Evolutionary conservation across 1,140 invertebrate species (phyloP), one percentile per base, ranked within the genome.

Genomic region (Drosophila sturtevanti): DNA sequence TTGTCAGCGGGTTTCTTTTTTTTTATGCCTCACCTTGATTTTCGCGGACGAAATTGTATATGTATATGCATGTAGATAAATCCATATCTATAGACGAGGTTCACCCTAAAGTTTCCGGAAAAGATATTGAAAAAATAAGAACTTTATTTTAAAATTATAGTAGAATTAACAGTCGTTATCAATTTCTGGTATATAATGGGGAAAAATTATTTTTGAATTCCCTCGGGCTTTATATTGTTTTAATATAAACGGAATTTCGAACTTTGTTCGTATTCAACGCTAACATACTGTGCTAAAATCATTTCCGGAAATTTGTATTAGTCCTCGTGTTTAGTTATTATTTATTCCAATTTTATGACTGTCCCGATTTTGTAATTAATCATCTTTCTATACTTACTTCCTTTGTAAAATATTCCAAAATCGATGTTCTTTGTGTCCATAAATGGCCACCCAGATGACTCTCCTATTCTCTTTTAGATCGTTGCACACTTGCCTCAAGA

Each of bases 21-120:
- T 84, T 81, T 82, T 78, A 82, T 76, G 76, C 66, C 68, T 87
- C 72, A 79, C 84, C 84, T 87, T 87, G 84, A 87, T 79, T 68
- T 81, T 67, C 79, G 61, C 64, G 76, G 51, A 73, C 79, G 67
- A 52, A 55, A 52, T 61, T 66, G 14, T 24, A 18, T 75, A 24
- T 38, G 2, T 61, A 34, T 61, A 52, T 31, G 54, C 44, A 18
- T 52, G 21, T 51, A 59, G 62, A 35, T 27, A 37, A 63, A 18
- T 59, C 14, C 65, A 14, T 73, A 58, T 68, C 35, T 52, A 35
- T 34, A 27, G 27, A 56, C 54, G 31, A 31, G 31, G 22, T 24
- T 55, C 27, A 55, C 7, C 27, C 7, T 9, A 56, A 56, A 48
- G 41, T 48, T 56, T 34, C 54, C 54, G 54, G 27, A 34, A 56